Evolutionary conservation across 2,888 invertebrate species (phyloP), one percentile per base, ranked within the genome.

Genomic region (Ectemnius continuus): DNA sequence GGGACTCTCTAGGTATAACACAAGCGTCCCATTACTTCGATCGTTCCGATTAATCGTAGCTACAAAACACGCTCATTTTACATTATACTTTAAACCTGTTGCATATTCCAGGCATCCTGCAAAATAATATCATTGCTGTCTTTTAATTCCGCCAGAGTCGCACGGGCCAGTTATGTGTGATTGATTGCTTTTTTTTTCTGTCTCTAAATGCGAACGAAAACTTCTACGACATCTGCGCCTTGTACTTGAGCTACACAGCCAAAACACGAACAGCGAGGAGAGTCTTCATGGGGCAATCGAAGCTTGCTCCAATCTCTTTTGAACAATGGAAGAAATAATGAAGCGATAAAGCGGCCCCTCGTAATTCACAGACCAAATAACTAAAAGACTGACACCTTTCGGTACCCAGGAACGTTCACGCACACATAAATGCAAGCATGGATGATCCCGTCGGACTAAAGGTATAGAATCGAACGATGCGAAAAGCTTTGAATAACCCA

Each of bases 91-190:
- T 83, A 79, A 79, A 81, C 73, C 70, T 82, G 74, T 83, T 72
- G 73, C 74, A 83, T 83, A 83, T 81, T 82, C 74, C 83, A 76
- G 82, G 79, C 73, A 82, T 79, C 77, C 83, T 83, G 83, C 67
- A 83, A 83, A 82, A 83, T 52, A 81, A 79, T 78, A 83, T 76
- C 72, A 83, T 58, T 81, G 73, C 76, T 67, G 48, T 67, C 76
- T 56, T 78, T 82, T 67, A 79, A 76, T 73, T 67, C 67, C 61
- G 48, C 71, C 28, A 57, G 65, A 48, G 71, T 57, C 73, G 56
- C 28, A 67, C 52, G 73, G 62, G 73, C 52, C 52, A 16, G 52
- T 52, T 68, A 72, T 67, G 46, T 69, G 61, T 75, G 52, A 67
- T 36, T 36, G 36, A n/a, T n/a, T n/a, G n/a, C 28, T 36, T 36